A percentile compares a stretch with the other conserved stretches of the same genome.
These are phyloP conservation scores for Acyrthosiphon pisum DNA, from an alignment of 1,140 invertebrate species.

Conservation along the genomic window DNA sequence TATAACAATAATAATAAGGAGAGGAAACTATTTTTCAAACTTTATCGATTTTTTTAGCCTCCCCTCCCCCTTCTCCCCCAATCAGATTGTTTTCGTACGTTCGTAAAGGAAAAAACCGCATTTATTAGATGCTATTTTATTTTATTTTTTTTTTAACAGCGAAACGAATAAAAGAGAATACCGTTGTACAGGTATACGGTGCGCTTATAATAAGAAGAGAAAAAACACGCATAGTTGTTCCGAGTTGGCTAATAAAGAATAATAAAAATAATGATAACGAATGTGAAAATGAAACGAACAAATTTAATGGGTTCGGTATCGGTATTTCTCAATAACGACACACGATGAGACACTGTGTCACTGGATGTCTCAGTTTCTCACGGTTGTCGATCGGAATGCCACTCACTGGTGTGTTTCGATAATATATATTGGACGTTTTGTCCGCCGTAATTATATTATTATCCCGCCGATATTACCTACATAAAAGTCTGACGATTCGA, in stretches of 20 bases:
- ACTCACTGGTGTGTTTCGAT: neutral
- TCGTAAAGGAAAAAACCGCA: neutral
- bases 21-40: neutral
- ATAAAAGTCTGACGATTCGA: slow-evolving; percentile 37
- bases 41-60: neutral
- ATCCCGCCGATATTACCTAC: neutral
- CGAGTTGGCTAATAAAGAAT: neutral
- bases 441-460: slow-evolving; percentile 33
- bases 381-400: slow-evolving; percentile 50
- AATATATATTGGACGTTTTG: slow-evolving; percentile 17
- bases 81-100: neutral
- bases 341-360: slow-evolving; percentile 30
- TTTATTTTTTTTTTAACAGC: neutral
- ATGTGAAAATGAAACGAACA: neutral
- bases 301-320: slow-evolving; percentile 42
- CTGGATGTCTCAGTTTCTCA: slow-evolving; percentile 50
- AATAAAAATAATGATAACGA: slow-evolving; percentile 5
- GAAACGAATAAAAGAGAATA: neutral
- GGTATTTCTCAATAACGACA: slow-evolving; percentile 52
- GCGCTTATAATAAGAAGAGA: neutral
- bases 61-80: too few relatives aligned
- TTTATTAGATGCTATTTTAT: neutral
- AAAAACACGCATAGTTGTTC: neutral
- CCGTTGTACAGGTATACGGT: neutral
- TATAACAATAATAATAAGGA: too few relatives aligned